Evolutionary conservation across 2,888 invertebrate species (phyloP), one percentile per base, ranked within the genome.

Genomic region (Drosophila anomelani): DNA sequence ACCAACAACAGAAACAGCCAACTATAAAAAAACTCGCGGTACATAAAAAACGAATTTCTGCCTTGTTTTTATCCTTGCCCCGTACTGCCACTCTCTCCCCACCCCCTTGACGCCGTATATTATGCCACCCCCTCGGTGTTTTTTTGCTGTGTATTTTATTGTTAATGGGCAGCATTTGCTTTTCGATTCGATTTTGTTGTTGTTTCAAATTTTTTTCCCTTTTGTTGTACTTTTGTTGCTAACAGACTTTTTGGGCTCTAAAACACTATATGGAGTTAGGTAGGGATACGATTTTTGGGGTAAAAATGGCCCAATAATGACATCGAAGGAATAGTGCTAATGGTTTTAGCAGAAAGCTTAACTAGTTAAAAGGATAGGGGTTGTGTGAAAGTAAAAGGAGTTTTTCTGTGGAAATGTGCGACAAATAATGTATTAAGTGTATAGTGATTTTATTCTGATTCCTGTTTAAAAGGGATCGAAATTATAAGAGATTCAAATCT

Each of bases 101-200:
- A 26, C 44, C 43, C 53, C 51, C 32, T 7, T 29, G 10, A 36
- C 23, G 17, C 23, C 46, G 59, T 54, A 72, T 39, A 49, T 43
- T 17, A 41, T 38, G 47, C 51, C 60, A 34, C 71, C 62, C 55
- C 55, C 57, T 34, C 15, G 7, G 60, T 47, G 38, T 60, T 54
- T 59, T 47, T 73, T 60, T 66, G 61, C 68, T 72, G 62, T 76
- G 73, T 78, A 77, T 80, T 77, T 88, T 78, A 80, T 80, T 84
- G 79, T 85, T 81, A 85, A 81, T 85, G 78, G 78, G 64, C 62
- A 78, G 77, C 74, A 77, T 79, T 76, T 62, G 70, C 72, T 56
- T 76, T 76, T 79, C 47, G 66, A 73, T 74, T 71, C 77, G 58
- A 80, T 80, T 70, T 80, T 77, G 34, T 51, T 47, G 29, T 34